Base-by-base conservation (phyloP, 2,113 vertebrate genomes). In the Epinephelus lanceolatus region DNA sequence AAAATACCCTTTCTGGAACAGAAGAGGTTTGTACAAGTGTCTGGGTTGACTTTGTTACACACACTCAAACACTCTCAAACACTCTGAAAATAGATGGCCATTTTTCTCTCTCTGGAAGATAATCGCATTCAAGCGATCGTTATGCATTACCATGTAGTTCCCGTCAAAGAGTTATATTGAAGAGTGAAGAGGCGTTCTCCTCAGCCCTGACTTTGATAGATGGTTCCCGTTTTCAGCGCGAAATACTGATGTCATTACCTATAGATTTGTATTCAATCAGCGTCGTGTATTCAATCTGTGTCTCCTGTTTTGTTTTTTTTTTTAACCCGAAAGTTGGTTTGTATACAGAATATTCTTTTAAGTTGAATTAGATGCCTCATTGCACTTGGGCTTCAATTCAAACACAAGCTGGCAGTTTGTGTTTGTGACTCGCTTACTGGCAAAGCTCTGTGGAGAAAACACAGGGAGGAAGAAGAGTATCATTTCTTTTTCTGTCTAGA, bases 141-240 rank as follows among this genome's bases (percentile, higher is more conserved):
- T 89, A 88, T 80, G 77, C 89, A 89, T 92, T 91, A 86, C 80
- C 83, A 87, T 86, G 78, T 83, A 83, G 82, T 90, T 91, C 82
- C 90, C 70, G 78, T 89, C 89, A 91, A 82, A 92, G 55, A 81
- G 80, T 76, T 86, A 56, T 66, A 90, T 55, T 86, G 85, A 86
- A 79, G 91, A 91, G 86, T 82, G 86, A 86, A 69, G 89, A 88
- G 91, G 83, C 71, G 65, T 91, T 60, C 89, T 87, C 81, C 81
- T 88, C 86, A 18, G 67, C 85, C 73, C 81, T 86, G 90, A 93
- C 91, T 90, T 89, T 92, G 91, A 93, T 88, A 88, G 86, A 91
- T 91, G 87, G 80, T 71, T 85, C 78, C 88, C 0, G 81, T 83
- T 89, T 80, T 81, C 77, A 57, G 18, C 17, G 9, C 30, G 6